These are phyloP conservation scores for Euthynnus affinis DNA, from an alignment of 2,797 vertebrate genomes.

Conservation along the genomic window DNA sequence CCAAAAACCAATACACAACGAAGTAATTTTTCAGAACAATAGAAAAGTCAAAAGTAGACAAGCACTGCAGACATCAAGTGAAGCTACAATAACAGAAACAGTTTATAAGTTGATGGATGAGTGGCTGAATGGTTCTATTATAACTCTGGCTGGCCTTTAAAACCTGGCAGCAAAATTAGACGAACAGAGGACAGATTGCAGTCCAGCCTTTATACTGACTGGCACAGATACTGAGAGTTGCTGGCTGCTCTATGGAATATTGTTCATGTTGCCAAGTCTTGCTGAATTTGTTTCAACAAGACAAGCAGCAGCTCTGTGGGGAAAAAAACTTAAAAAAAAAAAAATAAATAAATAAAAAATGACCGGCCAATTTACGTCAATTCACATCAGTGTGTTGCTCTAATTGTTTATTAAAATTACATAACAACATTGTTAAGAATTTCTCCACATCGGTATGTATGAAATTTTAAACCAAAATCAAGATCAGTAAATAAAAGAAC, in stretches of 20 bases:
- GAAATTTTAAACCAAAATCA: neutral
- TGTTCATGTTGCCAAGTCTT: slow-evolving; percentile 69
- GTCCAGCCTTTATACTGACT: slow-evolving; percentile 66
- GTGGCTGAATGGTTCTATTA: slow-evolving; percentile 61
- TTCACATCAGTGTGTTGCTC: slow-evolving; percentile 28
- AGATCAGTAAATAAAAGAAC: neutral
- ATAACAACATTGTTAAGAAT: neutral
- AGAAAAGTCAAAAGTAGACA: slow-evolving; percentile 18
- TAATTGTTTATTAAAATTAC: slow-evolving; percentile 24
- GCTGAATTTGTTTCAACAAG: slow-evolving; percentile 61
- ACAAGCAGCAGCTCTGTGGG: slow-evolving; percentile 51
- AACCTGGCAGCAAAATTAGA: slow-evolving; percentile 70
- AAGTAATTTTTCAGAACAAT: slow-evolving; percentile 49
- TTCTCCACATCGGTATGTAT: neutral
- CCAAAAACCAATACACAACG: slow-evolving; percentile 43
- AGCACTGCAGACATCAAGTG: slow-evolving; percentile 24
- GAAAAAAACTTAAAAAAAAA: slow-evolving; percentile 17
- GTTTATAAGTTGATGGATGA: slow-evolving; percentile 68
- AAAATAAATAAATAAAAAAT: slow-evolving; percentile 22
- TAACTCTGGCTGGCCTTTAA: slow-evolving; percentile 65
- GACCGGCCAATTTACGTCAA: slow-evolving; percentile 37
- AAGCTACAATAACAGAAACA: slow-evolving; percentile 55
- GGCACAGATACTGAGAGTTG: slow-evolving; percentile 56
- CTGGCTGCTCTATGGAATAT: slow-evolving; percentile 58
- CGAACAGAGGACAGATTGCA: slow-evolving; percentile 69